Percentiles rank a stretch among this genome's conserved stretches.
Conservation (phyloP, 2,888 invertebrate species). For the Netelia melanura region DNA sequence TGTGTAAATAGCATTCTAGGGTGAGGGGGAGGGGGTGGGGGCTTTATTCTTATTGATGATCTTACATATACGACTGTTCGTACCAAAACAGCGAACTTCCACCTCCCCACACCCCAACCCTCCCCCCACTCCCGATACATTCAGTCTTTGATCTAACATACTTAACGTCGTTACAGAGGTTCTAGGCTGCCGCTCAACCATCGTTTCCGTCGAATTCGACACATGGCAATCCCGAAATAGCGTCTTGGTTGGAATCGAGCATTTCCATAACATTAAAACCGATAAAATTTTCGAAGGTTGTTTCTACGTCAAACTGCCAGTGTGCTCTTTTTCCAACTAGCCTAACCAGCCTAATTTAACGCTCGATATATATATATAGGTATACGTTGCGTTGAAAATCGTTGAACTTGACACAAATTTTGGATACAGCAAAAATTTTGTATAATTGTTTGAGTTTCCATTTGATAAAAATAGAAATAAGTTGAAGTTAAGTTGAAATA, state of each 20-base stretch:
- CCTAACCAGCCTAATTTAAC: too few species aligned
- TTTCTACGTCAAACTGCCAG: not conserved
- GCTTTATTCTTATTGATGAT: too few species aligned
- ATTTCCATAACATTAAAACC: conserved; percentile 44
- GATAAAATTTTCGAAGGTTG: conserved; percentile 45
- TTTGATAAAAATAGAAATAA: too few species aligned
- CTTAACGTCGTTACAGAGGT: not conserved
- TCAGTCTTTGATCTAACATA: conserved; percentile 31
- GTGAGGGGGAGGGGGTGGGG: too few species aligned
- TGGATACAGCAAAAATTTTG: too few species aligned
- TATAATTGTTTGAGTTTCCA: too few species aligned
- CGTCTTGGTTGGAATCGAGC: conserved; percentile 8
- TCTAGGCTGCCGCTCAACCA: conserved; percentile 32
- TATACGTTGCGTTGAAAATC: too few species aligned
- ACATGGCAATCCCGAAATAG: conserved; percentile 55
- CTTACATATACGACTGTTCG: not conserved
- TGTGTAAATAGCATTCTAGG: too few species aligned
- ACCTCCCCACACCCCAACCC: not conserved
- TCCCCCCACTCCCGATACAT: not conserved
- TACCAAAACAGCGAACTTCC: not conserved
- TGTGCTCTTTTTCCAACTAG: not conserved
- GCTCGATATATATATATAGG: too few species aligned
- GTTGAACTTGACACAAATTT: too few species aligned
- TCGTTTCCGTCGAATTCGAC: conserved; percentile 38
- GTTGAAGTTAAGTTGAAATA: too few species aligned